Conservation (phyloP, 2,113 vertebrate genomes). For the Parus major region DNA sequence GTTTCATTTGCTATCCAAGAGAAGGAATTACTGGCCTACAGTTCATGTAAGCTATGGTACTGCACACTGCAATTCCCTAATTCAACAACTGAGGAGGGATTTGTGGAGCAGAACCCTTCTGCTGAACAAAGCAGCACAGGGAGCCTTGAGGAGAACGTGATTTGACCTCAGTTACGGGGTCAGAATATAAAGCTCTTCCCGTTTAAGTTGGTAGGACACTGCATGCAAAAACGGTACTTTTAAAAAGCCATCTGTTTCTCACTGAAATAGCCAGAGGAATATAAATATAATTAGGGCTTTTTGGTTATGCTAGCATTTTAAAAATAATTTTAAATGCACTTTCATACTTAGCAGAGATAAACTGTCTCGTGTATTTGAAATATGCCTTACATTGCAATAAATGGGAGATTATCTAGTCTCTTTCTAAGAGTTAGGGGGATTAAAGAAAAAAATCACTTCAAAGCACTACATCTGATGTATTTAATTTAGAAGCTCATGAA, state of each 20-base stretch:
- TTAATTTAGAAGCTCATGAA: not conserved
- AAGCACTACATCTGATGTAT: slow-evolving; percentile 8
- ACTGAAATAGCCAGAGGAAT: not conserved
- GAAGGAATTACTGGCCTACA: not conserved
- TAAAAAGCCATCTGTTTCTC: not conserved
- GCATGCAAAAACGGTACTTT: not conserved
- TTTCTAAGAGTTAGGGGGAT: not conserved
- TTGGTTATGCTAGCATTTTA: not conserved
- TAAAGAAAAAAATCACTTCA: slow-evolving; percentile 30
- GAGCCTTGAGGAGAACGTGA: not conserved
- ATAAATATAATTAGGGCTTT: not conserved
- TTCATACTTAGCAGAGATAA: not conserved
- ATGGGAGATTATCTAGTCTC: not conserved
- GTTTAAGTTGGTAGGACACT: not conserved
- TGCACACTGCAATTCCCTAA: not conserved
- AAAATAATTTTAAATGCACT: not conserved
- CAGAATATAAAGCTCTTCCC: not conserved
- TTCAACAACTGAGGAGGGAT: not conserved
- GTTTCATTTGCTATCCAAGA: not conserved
- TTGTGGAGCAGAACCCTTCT: not conserved
- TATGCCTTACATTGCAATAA: not conserved
- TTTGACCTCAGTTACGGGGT: not conserved
- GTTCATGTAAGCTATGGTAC: not conserved
- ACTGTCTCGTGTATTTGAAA: not conserved
- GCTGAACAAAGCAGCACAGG: not conserved